Percentiles rank a stretch among this genome's conserved stretches.
Evolutionary conservation across 2,113 vertebrate genomes (phyloP).

Genomic region (Scomber scombrus): DNA sequence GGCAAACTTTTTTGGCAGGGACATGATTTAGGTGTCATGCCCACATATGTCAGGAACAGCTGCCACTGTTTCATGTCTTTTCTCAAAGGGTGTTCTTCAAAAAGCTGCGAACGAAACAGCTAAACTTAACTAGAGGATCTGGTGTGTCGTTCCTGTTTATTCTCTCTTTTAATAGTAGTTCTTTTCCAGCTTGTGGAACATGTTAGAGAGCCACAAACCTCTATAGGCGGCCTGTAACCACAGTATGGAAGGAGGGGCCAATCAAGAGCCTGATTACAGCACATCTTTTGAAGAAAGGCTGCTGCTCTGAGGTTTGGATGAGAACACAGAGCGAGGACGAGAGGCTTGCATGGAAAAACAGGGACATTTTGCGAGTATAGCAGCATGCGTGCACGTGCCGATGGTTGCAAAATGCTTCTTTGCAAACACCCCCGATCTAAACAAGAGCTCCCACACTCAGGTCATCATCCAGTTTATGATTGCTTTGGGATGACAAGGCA

Average conservation of each 20-base stretch:
- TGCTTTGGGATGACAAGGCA: constrained; percentile 47
- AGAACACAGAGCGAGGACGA: constrained; percentile 24
- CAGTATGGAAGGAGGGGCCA: constrained; percentile 29
- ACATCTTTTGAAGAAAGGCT: constrained; percentile 35
- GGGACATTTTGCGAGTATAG: not conserved
- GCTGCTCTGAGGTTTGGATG: constrained; percentile 44
- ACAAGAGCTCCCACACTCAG: constrained; percentile 26
- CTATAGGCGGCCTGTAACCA: constrained; percentile 12
- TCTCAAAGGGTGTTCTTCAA: constrained; percentile 1
- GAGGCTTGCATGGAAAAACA: constrained; percentile 32
- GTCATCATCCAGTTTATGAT: constrained; percentile 34
- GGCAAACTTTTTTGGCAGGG: constrained; percentile 6
- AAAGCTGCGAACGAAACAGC: not conserved
- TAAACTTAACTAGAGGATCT: not conserved
- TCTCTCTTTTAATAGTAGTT: not conserved
- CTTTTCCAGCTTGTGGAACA: constrained; percentile 13
- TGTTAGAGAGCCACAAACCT: constrained; percentile 28
- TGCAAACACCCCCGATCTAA: constrained; percentile 3
- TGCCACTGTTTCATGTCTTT: not conserved
- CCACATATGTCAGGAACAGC: constrained; percentile 11
- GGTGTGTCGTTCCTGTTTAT: not conserved
- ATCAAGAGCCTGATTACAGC: constrained; percentile 43
- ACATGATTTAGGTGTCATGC: constrained; percentile 2
- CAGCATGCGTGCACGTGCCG: constrained; percentile 7
- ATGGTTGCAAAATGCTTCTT: constrained; percentile 51